These are phyloP conservation scores for Megaustenia siamemsis DNA, from an alignment of 2,888 invertebrate species.

Conservation along the genomic window DNA sequence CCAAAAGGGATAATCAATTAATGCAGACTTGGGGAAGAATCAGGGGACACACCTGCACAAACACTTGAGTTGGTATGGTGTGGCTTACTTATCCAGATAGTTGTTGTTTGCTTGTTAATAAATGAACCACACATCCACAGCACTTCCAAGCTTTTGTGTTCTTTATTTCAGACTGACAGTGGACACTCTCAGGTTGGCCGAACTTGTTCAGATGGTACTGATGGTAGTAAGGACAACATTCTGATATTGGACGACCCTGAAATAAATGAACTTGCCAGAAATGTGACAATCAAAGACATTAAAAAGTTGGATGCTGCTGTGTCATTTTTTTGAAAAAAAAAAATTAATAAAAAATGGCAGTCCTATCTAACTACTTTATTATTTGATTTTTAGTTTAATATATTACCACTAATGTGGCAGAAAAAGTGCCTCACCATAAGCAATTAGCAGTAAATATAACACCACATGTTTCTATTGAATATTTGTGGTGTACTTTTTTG, in stretches of 20 bases:
- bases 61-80: not conserved
- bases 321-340: not conserved
- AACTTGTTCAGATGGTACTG: not conserved
- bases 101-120: not conserved
- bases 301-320: not conserved
- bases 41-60: not conserved
- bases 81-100: not conserved
- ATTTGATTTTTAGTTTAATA: not conserved
- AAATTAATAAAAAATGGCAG: not conserved
- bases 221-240: not conserved
- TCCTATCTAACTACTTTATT: not conserved
- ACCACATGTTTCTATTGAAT: not conserved
- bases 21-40: not conserved
- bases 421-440: not conserved
- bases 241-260: constrained; percentile 28
- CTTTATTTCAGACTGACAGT: not conserved
- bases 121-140: not conserved
- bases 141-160: not conserved
- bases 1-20: not conserved
- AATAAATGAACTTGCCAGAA: constrained; percentile 7
- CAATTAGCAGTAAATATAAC: not conserved
- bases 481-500: not conserved
- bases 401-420: no score
- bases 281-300: constrained; percentile 18
- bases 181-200: not conserved